phyloP scores from a whole-genome alignment of 2,113 vertebrate species.

The Lepisosteus oculatus region DNA sequence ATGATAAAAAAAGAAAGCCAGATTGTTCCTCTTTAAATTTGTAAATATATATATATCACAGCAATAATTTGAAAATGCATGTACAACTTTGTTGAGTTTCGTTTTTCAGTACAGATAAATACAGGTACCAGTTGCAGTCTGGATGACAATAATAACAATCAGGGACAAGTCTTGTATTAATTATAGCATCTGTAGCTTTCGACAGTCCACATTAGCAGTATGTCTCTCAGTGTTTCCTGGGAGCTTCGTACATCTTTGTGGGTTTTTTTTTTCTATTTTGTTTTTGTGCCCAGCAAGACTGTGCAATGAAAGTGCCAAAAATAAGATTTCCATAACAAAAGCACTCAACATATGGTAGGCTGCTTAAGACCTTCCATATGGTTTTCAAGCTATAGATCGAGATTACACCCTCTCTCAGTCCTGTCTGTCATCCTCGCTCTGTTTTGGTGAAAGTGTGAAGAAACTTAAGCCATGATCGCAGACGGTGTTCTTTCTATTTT shows the following conservation, averaged over 20 bases:
- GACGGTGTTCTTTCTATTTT: constrained; percentile 61
- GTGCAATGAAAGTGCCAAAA: constrained; percentile 77
- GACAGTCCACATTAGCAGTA: constrained; percentile 38
- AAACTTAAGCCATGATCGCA: constrained; percentile 72
- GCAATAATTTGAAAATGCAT: constrained; percentile 79
- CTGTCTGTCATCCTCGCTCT: constrained; percentile 27
- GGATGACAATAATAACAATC: constrained; percentile 63
- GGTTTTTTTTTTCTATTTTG: constrained; percentile 50
- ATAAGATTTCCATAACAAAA: constrained; percentile 79
- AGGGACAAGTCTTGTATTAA: constrained; percentile 63
- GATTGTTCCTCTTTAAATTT: constrained; percentile 74
- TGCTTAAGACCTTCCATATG: constrained; percentile 72
- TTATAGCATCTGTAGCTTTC: constrained; percentile 63
- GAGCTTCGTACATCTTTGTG: constrained; percentile 57
- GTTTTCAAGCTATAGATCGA: constrained; percentile 66
- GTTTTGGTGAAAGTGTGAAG: constrained; percentile 56
- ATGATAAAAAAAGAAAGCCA: constrained; percentile 37
- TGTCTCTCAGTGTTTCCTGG: constrained; percentile 61
- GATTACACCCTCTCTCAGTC: constrained; percentile 41
- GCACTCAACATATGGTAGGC: constrained; percentile 77
- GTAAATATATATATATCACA: constrained; percentile 75
- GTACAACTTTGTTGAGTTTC: constrained; percentile 59
- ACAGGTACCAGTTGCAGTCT: constrained; percentile 67
- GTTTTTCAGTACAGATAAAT: constrained; percentile 44
- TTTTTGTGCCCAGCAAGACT: constrained; percentile 69